phyloP scores from a whole-genome alignment of 2,888 invertebrate species.

The Ophioninae sp. region DNA sequence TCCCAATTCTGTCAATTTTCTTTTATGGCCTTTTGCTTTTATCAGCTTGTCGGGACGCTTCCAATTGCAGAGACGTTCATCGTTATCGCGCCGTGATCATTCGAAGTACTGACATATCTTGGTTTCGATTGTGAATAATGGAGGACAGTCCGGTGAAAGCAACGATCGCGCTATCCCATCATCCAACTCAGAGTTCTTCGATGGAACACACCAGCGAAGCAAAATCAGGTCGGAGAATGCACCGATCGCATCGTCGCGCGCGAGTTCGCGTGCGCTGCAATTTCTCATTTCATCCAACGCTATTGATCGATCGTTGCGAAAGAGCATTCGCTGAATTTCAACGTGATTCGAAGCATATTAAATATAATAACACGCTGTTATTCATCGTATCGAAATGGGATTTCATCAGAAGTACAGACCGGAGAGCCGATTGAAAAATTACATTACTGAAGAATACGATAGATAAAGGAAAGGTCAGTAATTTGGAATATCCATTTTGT shows the following conservation, averaged over 20 bases:
- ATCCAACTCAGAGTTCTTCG: constrained; percentile 19
- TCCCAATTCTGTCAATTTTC: neutral
- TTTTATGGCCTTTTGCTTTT: constrained; percentile 22
- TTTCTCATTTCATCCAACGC: constrained; percentile 43
- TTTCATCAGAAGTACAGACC: neutral
- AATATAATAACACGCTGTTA: neutral
- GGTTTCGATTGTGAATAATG: constrained; percentile 66
- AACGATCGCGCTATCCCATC: constrained; percentile 33
- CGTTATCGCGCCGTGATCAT: constrained; percentile 66
- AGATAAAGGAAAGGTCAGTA: neutral
- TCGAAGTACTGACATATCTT: constrained; percentile 62
- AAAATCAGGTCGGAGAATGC: constrained; percentile 47
- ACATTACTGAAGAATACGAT: neutral
- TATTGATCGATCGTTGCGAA: constrained; percentile 32
- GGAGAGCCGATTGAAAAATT: neutral
- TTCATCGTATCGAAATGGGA: neutral
- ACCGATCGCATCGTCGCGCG: constrained; percentile 6
- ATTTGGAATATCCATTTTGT: too few species aligned
- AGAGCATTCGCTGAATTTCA: constrained; percentile 52
- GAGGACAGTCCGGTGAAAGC: constrained; percentile 49
- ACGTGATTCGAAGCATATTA: constrained; percentile 13
- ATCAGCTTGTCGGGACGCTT: constrained; percentile 44
- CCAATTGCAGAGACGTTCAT: constrained; percentile 48
- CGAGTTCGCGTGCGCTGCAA: constrained; percentile 48
- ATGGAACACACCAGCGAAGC: constrained; percentile 35